phyloP scores from a whole-genome alignment of 2,113 vertebrate species.

The Thamnophis sirtalis region DNA sequence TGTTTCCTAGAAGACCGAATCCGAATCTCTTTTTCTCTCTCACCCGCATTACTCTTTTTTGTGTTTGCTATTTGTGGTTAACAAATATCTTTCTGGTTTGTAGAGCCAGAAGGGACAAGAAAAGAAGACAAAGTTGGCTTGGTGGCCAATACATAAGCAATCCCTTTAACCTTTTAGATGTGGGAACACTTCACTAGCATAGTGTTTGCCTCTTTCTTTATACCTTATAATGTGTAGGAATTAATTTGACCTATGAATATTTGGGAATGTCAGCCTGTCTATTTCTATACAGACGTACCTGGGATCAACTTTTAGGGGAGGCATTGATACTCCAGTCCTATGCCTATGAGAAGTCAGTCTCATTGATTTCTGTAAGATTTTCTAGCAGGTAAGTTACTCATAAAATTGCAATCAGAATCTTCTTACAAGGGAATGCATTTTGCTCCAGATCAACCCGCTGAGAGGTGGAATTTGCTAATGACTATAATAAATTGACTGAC shows the following conservation, averaged over 20 bases:
- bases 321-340: not conserved
- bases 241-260: not conserved
- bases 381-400: not conserved
- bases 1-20: constrained; percentile 27
- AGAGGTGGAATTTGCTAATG: not conserved
- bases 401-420: not conserved
- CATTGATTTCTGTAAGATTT: too few relatives aligned
- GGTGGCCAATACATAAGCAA: not conserved
- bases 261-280: not conserved
- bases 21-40: not conserved
- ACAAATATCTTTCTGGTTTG: constrained; percentile 23
- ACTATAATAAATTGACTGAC: not conserved
- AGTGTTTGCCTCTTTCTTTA: not conserved
- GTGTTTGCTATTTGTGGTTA: constrained; percentile 36
- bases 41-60: not conserved
- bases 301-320: not conserved
- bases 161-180: not conserved
- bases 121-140: not conserved
- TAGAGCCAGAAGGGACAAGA: not conserved
- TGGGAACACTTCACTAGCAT: not conserved
- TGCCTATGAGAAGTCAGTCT: not conserved
- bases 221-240: not conserved
- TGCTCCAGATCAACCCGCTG: not conserved
- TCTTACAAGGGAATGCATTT: not conserved
- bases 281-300: not conserved